These are phyloP conservation scores for human (Homo sapiens) DNA, from an alignment of 2,113 vertebrate genomes.

Conservation along the genomic window DNA sequence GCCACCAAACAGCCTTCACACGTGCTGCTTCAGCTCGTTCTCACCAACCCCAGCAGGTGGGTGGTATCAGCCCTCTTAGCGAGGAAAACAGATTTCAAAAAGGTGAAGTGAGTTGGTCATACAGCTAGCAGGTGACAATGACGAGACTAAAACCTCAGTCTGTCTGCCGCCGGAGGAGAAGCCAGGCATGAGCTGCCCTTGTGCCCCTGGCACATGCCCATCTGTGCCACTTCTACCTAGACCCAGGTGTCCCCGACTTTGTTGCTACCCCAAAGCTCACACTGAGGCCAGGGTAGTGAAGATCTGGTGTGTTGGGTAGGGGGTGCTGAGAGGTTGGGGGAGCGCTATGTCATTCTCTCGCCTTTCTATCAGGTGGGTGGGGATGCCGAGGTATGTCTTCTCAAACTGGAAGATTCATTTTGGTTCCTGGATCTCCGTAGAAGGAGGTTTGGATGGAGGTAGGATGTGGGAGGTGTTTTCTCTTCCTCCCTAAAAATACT, in stretches of 20 bases:
- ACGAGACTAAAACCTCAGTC: neutral
- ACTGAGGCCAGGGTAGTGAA: neutral
- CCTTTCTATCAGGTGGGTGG: neutral
- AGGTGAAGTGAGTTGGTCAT: neutral
- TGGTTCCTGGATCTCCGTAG: neutral
- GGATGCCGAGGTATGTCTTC: neutral
- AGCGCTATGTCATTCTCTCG: neutral
- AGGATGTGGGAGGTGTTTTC: neutral
- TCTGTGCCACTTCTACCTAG: neutral
- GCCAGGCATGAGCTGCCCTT: neutral
- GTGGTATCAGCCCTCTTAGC: neutral
- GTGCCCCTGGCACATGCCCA: fast-evolving
- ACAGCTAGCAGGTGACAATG: neutral
- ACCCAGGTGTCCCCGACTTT: neutral
- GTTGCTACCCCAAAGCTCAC: neutral
- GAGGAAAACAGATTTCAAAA: neutral
- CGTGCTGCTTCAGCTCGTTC: fast-evolving
- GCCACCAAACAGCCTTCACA: fast-evolving
- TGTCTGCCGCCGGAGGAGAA: neutral
- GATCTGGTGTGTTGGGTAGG: neutral
- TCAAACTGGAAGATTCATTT: neutral
- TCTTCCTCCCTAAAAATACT: neutral
- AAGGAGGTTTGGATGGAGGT: neutral
- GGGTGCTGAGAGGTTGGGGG: neutral
- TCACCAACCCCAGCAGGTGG: neutral